These are phyloP conservation scores for Montifringilla adamsi DNA, from an alignment of 2,113 vertebrate species.

Conservation along the genomic window DNA sequence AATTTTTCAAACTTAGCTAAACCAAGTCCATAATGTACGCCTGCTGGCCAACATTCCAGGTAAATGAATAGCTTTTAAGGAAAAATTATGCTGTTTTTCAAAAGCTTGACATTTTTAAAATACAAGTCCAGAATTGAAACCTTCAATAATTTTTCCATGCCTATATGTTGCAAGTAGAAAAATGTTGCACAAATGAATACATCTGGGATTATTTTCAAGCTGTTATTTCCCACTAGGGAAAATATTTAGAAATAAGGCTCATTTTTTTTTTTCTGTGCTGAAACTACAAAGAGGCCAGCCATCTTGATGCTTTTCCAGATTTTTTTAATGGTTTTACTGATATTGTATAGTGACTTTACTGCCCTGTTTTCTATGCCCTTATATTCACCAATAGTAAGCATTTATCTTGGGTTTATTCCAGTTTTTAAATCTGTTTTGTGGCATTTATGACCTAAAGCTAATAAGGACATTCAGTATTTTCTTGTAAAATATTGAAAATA, in stretches of 20 bases:
- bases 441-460: conserved; percentile 77
- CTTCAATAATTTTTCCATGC: conserved; percentile 80
- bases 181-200: conserved; percentile 81
- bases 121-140: conserved; percentile 78
- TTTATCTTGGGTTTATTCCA: conserved; percentile 76
- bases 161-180: conserved; percentile 77
- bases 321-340: conserved; percentile 80
- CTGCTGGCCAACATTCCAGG: conserved; percentile 80
- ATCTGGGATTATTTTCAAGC: conserved; percentile 85
- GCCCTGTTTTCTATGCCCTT: conserved; percentile 68
- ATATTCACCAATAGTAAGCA: conserved; percentile 69
- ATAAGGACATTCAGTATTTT: conserved; percentile 74
- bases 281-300: conserved; percentile 80
- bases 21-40: conserved; percentile 76
- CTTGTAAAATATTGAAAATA: conserved; percentile 76
- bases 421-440: conserved; percentile 78
- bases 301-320: conserved; percentile 81
- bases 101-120: conserved; percentile 79
- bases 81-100: conserved; percentile 80
- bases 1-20: conserved; percentile 79
- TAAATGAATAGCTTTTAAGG: conserved; percentile 81
- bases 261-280: conserved; percentile 67
- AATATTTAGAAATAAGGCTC: conserved; percentile 80
- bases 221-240: conserved; percentile 82
- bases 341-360: conserved; percentile 81